Evolutionary conservation across 2,797 vertebrate genomes (phyloP).

Genomic region (Leptatherina wallacei): DNA sequence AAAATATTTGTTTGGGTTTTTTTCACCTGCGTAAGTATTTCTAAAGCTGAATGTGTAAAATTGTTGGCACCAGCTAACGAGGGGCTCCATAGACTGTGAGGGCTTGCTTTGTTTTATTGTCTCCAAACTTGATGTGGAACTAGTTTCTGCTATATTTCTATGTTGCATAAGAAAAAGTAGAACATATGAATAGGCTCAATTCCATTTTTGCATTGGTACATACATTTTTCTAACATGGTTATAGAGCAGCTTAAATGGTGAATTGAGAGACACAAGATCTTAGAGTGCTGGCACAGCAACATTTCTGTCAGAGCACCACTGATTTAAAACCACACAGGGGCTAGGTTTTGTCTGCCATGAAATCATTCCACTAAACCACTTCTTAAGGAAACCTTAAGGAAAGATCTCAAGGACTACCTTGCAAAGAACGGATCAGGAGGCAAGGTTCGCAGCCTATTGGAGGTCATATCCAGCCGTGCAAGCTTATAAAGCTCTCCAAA

Average conservation of each 20-base stretch:
- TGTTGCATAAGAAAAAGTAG: not conserved
- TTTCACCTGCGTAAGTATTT: not conserved
- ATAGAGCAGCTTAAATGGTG: not conserved
- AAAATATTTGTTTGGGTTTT: too few species aligned
- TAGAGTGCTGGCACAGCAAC: not conserved
- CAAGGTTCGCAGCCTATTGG: slow-evolving; percentile 90
- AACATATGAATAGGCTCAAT: not conserved
- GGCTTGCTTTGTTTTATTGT: too few species aligned
- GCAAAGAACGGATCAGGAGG: slow-evolving; percentile 91
- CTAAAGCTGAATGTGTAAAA: not conserved
- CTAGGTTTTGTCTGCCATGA: slow-evolving; percentile 12
- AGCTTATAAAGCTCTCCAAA: slow-evolving; percentile 92
- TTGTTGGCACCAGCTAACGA: too few species aligned
- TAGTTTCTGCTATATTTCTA: not conserved
- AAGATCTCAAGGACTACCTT: slow-evolving; percentile 64
- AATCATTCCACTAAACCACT: slow-evolving; percentile 38
- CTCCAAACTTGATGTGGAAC: not conserved
- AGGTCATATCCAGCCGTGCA: slow-evolving; percentile 93
- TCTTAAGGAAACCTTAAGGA: slow-evolving; percentile 45
- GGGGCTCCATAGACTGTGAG: too few species aligned
- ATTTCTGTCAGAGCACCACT: not conserved
- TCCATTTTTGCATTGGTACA: not conserved
- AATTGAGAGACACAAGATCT: not conserved
- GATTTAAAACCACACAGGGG: slow-evolving; percentile 17
- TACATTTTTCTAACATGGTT: not conserved